Percentiles rank a stretch among this genome's conserved stretches.
These are phyloP conservation scores for Cherax destructor DNA, from an alignment of 1,140 invertebrate species.

Conservation along the genomic window DNA sequence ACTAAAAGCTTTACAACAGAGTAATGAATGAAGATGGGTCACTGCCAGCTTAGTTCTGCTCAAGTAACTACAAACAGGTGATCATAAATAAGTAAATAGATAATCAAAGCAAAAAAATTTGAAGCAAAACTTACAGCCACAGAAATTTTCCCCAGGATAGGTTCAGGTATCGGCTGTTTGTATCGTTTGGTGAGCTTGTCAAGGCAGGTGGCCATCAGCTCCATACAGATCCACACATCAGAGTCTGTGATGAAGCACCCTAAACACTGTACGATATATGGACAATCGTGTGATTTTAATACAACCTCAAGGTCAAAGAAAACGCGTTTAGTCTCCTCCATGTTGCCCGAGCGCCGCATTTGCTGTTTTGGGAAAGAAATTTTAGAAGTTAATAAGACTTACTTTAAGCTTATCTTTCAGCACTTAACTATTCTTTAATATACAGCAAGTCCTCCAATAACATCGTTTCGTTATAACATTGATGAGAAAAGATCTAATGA, in stretches of 20 bases:
- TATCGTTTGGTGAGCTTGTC: slow-evolving; percentile 95
- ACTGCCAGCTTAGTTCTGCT: no score
- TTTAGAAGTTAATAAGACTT: slow-evolving; percentile 47
- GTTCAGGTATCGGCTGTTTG: slow-evolving; percentile 94
- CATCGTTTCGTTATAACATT: no score
- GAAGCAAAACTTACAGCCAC: slow-evolving; percentile 85
- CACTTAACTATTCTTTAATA: no score
- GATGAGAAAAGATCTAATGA: no score
- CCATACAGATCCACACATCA: slow-evolving; percentile 84
- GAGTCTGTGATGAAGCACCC: slow-evolving; percentile 97
- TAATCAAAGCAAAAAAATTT: no score
- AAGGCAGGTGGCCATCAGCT: slow-evolving; percentile 98
- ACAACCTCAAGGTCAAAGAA: slow-evolving; percentile 99
- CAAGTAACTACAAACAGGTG: no score
- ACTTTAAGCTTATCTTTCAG: background rate
- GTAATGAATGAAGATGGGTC: no score
- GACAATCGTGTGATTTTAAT: slow-evolving; percentile 96
- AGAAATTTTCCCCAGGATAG: slow-evolving; percentile 96
- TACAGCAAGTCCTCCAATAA: no score
- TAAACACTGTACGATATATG: slow-evolving; percentile 96
- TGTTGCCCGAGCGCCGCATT: slow-evolving; percentile 97
- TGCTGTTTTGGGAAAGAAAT: slow-evolving; percentile 80
- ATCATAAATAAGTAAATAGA: no score
- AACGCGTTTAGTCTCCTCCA: slow-evolving; percentile 97
- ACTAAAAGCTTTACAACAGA: no score